Conservation (phyloP, 1,140 invertebrate genomes). For the Pemphigus obesinymphae region DNA sequence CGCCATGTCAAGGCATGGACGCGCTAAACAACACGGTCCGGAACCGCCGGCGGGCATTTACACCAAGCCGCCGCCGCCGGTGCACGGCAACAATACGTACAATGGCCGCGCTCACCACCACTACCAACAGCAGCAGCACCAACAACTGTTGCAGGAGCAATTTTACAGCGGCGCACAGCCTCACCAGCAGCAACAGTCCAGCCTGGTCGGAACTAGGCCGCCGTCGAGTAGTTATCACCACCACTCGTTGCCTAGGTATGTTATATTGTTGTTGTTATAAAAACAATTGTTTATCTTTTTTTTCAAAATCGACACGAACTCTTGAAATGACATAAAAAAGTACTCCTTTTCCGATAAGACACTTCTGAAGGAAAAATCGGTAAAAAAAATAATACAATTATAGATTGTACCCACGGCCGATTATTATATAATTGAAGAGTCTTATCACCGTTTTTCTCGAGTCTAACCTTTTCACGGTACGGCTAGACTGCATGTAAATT, state of each 20-base stretch:
- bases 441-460: too few species aligned
- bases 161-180: neutral
- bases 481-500: too few species aligned
- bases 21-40: conserved; percentile 34
- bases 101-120: conserved; percentile 14
- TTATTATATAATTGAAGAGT: too few species aligned
- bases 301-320: too few species aligned
- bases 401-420: too few species aligned
- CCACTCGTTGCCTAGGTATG: conserved; percentile 37
- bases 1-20: conserved; percentile 28
- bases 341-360: too few species aligned
- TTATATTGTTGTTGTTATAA: too few species aligned
- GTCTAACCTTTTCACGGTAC: too few species aligned
- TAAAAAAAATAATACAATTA: too few species aligned
- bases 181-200: neutral
- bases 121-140: neutral
- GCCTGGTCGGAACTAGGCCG: neutral
- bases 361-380: too few species aligned
- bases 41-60: conserved; percentile 32
- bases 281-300: too few species aligned
- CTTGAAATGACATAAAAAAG: too few species aligned
- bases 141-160: neutral
- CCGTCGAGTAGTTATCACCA: neutral
- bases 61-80: conserved; percentile 27
- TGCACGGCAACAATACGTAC: conserved; percentile 37